Evolutionary conservation across 2,888 invertebrate genomes (phyloP).

Genomic region (Amphipyra tragopoginis): DNA sequence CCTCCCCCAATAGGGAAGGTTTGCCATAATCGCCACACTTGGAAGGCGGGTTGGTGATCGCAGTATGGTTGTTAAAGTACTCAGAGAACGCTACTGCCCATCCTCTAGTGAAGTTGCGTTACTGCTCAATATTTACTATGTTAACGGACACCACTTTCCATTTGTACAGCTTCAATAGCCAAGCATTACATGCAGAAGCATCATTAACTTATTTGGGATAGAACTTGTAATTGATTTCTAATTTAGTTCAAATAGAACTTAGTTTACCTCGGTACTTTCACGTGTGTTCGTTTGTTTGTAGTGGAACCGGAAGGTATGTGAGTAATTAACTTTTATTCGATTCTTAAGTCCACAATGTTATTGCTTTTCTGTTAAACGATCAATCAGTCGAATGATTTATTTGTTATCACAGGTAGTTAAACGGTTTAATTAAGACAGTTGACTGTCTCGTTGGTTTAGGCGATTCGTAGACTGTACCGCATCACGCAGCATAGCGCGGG

Average conservation of each 20-base stretch:
- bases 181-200: constrained; percentile 36
- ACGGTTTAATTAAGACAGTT: too few species aligned
- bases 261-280: constrained; percentile 36
- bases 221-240: constrained; percentile 55
- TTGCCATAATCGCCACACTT: too few species aligned
- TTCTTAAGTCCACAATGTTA: neutral
- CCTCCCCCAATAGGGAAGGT: too few species aligned
- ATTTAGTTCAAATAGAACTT: constrained; percentile 47
- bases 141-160: constrained; percentile 39
- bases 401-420: neutral
- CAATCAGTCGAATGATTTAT: constrained; percentile 18
- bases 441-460: too few species aligned
- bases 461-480: too few species aligned
- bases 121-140: constrained; percentile 11
- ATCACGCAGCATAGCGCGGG: too few species aligned
- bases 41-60: too few species aligned
- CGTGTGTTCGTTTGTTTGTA: constrained; percentile 18
- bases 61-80: too few species aligned
- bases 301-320: constrained; percentile 11
- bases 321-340: constrained; percentile 27
- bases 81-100: too few species aligned
- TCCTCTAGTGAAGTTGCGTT: constrained; percentile 13
- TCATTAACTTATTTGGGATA: constrained; percentile 42
- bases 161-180: constrained; percentile 28
- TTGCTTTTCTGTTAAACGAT: constrained; percentile 14